phyloP scores from a whole-genome alignment of 1,140 invertebrate genomes.

The Varroa destructor region DNA sequence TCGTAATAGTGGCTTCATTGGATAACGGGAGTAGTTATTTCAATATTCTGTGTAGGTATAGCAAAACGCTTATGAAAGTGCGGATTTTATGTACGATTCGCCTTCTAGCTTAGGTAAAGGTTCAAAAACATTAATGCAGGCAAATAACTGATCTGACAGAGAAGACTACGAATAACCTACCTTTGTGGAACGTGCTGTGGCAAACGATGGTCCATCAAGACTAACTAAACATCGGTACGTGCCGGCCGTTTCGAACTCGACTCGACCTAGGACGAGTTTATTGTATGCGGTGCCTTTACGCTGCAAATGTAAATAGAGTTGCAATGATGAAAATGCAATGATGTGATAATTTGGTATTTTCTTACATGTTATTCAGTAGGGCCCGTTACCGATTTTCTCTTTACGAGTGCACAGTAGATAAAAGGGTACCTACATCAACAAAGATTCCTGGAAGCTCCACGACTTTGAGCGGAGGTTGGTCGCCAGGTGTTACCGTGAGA shows the following conservation, averaged over 20 bases:
- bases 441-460: constrained; percentile 3
- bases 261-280: constrained; percentile 7
- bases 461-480: constrained; percentile 17
- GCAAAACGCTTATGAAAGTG: too few relatives aligned
- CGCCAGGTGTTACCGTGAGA: constrained; percentile 8
- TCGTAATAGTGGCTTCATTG: too few relatives aligned
- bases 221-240: constrained; percentile 14
- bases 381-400: too few relatives aligned
- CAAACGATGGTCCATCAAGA: constrained; percentile 16
- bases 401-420: too few relatives aligned
- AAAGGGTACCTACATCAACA: constrained; percentile 5
- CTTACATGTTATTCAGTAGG: not conserved
- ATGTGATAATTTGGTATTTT: not conserved
- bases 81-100: too few relatives aligned
- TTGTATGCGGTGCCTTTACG: constrained; percentile 7
- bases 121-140: too few relatives aligned
- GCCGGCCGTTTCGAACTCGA: constrained; percentile 1
- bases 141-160: too few relatives aligned
- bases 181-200: not conserved
- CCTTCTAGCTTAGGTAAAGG: too few relatives aligned
- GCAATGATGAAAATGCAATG: not conserved
- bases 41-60: too few relatives aligned
- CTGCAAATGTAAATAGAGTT: not conserved
- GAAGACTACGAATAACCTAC: too few relatives aligned
- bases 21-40: too few relatives aligned